These are phyloP conservation scores for Yponomeuta malinellus DNA, from an alignment of 2,888 invertebrate genomes.

Conservation along the genomic window DNA sequence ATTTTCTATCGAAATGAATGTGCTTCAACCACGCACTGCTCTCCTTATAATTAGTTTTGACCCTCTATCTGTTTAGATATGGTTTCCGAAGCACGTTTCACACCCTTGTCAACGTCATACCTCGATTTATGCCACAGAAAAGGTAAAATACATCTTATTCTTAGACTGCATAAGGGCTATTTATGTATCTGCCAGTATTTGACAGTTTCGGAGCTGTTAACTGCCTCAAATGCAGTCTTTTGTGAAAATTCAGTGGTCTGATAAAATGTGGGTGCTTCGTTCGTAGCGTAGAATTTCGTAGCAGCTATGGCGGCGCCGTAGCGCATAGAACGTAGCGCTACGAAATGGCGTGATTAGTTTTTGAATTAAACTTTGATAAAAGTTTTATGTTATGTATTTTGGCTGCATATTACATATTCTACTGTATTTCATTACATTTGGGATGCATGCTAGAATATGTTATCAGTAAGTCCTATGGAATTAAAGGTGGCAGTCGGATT, in stretches of 20 bases:
- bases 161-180: background rate
- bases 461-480: too few species aligned
- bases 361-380: background rate
- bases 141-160: background rate
- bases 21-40: constrained; percentile 1
- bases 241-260: background rate
- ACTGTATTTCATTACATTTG: background rate
- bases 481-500: too few species aligned
- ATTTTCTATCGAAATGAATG: background rate
- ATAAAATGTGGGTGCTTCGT: background rate
- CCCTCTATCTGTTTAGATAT: background rate
- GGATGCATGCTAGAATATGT: too few species aligned
- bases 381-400: background rate
- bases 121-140: background rate
- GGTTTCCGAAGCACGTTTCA: constrained; percentile 15
- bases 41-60: constrained; percentile 4
- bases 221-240: background rate
- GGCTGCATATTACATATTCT: background rate
- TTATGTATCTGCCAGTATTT: background rate
- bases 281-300: constrained; percentile 1
- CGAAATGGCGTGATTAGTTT: background rate
- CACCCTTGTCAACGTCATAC: constrained; percentile 26
- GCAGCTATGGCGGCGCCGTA: background rate
- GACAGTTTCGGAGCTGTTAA: background rate
- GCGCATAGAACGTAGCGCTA: background rate